Conservation (phyloP, 2,797 vertebrate genomes). For the Sebastolobus alascanus region DNA sequence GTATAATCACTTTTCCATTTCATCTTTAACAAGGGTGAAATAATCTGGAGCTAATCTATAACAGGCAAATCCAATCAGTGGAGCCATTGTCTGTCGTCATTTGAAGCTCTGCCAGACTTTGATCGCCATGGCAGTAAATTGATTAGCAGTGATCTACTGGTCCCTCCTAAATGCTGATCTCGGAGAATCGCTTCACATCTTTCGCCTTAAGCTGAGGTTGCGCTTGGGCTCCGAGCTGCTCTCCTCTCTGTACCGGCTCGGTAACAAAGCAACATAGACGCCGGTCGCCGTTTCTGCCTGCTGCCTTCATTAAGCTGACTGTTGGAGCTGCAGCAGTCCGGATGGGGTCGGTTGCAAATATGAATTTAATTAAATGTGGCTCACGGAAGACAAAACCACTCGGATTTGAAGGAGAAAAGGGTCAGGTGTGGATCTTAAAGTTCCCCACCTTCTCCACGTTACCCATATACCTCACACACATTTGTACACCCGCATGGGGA, state of each 20-base stretch:
- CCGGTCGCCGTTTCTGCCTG: conserved; percentile 37
- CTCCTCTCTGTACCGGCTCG: conserved; percentile 19
- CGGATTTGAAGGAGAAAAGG: conserved; percentile 59
- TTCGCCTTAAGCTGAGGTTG: conserved; percentile 42
- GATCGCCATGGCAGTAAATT: conserved; percentile 72
- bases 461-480: conserved; percentile 8
- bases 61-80: conserved; percentile 74
- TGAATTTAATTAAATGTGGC: conserved; percentile 60
- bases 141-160: conserved; percentile 76
- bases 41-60: conserved; percentile 77
- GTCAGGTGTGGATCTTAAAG: conserved; percentile 45
- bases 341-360: conserved; percentile 43
- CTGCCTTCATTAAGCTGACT: conserved; percentile 57
- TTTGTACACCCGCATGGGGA: conserved; percentile 3
- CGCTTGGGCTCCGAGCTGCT: conserved; percentile 32
- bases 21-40: conserved; percentile 71
- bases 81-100: conserved; percentile 64
- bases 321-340: conserved; percentile 35
- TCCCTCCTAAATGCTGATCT: conserved; percentile 72
- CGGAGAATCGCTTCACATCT: conserved; percentile 55
- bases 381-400: conserved; percentile 59
- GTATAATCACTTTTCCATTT: conserved; percentile 70
- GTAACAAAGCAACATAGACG: conserved; percentile 39
- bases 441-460: conserved; percentile 7
- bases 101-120: conserved; percentile 71